Evolutionary conservation across 1,140 invertebrate species (phyloP).

Genomic region (Drosophila dunni): DNA sequence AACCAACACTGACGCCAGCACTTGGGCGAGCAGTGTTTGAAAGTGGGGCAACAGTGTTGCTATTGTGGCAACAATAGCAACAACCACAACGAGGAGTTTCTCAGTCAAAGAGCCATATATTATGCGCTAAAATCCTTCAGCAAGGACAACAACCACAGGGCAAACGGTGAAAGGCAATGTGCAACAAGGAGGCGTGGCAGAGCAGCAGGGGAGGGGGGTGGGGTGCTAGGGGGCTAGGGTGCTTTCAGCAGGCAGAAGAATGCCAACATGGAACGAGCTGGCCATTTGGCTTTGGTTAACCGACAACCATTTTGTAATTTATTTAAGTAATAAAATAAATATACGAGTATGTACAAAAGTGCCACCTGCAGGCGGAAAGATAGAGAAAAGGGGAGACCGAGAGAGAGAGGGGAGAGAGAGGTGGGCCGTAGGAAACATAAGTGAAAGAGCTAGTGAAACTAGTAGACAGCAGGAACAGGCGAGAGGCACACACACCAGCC

Average conservation of each 20-base stretch:
- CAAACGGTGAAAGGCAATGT: conserved; percentile 1
- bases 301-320: conserved; percentile 82
- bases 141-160: conserved; percentile 46
- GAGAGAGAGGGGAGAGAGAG: neutral
- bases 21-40: neutral
- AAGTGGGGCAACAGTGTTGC: conserved; percentile 2
- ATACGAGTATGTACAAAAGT: conserved; percentile 55
- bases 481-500: neutral
- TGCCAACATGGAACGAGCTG: conserved; percentile 26
- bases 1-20: neutral
- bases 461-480: neutral
- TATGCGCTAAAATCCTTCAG: conserved; percentile 66
- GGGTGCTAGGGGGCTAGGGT: too few species aligned
- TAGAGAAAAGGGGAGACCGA: too few species aligned
- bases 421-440: conserved; percentile 11
- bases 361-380: conserved; percentile 5
- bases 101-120: conserved; percentile 62
- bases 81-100: conserved; percentile 8
- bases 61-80: neutral
- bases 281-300: conserved; percentile 79
- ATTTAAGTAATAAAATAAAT: conserved; percentile 83
- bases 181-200: conserved; percentile 1
- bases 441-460: neutral
- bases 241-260: neutral
- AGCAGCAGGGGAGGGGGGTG: neutral